Percentiles rank a stretch among this genome's conserved stretches.
phyloP scores from a whole-genome alignment of 2,888 invertebrate genomes.

The Theodoxus fluviatilis region DNA sequence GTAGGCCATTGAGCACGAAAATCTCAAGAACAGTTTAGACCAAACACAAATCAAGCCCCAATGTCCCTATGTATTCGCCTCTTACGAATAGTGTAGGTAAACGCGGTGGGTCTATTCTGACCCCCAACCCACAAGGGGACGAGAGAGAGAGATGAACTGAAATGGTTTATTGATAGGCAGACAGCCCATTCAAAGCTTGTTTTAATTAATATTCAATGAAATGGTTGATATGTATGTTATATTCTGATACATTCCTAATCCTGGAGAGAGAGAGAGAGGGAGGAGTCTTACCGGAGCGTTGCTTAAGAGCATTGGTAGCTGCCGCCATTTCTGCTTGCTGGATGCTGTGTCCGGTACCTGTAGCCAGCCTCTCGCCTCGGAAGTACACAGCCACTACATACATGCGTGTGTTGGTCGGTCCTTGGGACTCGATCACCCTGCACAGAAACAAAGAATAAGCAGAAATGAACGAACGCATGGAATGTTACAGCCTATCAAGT shows the following conservation, averaged over 20 bases:
- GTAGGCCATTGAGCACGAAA: too few species aligned
- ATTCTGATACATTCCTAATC: neutral
- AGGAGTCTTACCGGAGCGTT: slow-evolving; percentile 47
- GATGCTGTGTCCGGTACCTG: slow-evolving; percentile 87
- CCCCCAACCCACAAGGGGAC: too few species aligned
- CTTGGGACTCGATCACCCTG: slow-evolving; percentile 78
- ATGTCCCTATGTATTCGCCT: too few species aligned
- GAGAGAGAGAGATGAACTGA: neutral
- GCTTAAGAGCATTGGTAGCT: slow-evolving; percentile 85
- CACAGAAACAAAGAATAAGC: slow-evolving; percentile 27
- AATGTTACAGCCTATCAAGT: too few species aligned
- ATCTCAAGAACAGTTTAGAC: too few species aligned
- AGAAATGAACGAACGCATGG: too few species aligned
- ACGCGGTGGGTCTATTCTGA: too few species aligned
- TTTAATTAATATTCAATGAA: neutral
- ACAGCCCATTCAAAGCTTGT: neutral
- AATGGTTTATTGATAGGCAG: neutral
- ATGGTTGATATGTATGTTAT: neutral
- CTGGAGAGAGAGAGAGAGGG: too few species aligned
- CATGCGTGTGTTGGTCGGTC: slow-evolving; percentile 94
- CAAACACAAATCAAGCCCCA: too few species aligned
- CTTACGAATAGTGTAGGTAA: too few species aligned
- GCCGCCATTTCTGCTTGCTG: slow-evolving; percentile 99
- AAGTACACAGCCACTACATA: slow-evolving; percentile 99
- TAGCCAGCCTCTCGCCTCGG: slow-evolving; percentile 84